Evolutionary conservation across 2,797 vertebrate species (phyloP).

Genomic region (Picus viridis): DNA sequence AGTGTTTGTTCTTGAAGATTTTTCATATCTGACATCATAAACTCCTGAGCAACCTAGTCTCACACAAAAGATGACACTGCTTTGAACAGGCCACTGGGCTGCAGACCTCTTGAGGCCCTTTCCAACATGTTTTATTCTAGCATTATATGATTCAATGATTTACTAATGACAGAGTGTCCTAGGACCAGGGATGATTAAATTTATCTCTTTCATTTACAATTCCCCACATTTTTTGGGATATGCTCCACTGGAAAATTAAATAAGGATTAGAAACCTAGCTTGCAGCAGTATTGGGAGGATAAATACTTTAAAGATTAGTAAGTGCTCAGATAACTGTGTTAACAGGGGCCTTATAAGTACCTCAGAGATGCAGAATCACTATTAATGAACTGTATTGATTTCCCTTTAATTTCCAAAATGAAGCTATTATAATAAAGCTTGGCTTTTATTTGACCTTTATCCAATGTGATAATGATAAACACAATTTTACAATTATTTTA

Average conservation of each 20-base stretch:
- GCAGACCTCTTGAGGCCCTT: neutral
- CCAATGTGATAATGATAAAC: conserved; percentile 31
- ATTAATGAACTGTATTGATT: conserved; percentile 62
- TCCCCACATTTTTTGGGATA: conserved; percentile 18
- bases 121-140: neutral
- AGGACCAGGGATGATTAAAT: neutral
- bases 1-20: neutral
- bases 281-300: neutral
- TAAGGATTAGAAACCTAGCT: conserved; percentile 23
- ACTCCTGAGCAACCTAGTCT: neutral
- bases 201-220: conserved; percentile 10
- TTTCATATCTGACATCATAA: neutral
- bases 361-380: conserved; percentile 25
- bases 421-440: conserved; percentile 49
- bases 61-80: neutral
- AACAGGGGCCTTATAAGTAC: neutral
- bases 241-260: conserved; percentile 22
- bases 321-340: neutral
- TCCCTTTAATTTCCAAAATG: conserved; percentile 45
- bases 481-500: conserved; percentile 41
- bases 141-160: neutral
- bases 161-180: neutral
- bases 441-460: conserved; percentile 50
- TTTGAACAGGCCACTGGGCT: neutral
- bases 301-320: conserved; percentile 49